Evolutionary conservation across 2,113 vertebrate genomes (phyloP).

Genomic region (Phalacrocorax brasilianus): DNA sequence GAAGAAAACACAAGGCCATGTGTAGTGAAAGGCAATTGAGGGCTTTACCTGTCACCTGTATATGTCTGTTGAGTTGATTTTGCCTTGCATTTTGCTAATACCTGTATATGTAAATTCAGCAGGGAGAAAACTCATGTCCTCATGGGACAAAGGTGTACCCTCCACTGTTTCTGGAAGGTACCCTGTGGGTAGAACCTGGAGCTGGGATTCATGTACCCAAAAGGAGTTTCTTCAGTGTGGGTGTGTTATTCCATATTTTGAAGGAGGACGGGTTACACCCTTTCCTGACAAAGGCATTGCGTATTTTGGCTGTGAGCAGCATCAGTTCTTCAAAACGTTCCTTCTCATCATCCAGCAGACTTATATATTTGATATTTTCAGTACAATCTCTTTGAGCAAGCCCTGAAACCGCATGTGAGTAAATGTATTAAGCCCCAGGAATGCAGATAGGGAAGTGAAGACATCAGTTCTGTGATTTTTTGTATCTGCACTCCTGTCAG

Average conservation of each 20-base stretch:
- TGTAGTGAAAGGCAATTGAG: not conserved
- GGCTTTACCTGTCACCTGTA: not conserved
- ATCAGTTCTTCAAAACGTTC: not conserved
- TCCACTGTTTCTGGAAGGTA: not conserved
- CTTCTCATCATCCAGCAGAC: not conserved
- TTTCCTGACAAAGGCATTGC: not conserved
- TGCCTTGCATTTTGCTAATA: not conserved
- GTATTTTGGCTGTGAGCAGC: not conserved
- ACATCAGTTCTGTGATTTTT: not conserved
- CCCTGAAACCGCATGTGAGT: not conserved
- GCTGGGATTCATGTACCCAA: not conserved
- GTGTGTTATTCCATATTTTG: not conserved
- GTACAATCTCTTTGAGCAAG: not conserved
- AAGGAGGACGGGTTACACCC: not conserved
- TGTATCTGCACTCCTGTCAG: not conserved
- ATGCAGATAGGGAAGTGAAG: constrained; percentile 9
- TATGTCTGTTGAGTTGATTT: not conserved
- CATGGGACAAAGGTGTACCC: not conserved
- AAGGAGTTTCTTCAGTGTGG: not conserved
- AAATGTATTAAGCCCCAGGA: not conserved
- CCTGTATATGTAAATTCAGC: not conserved
- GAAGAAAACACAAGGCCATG: not conserved
- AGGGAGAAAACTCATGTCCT: not conserved
- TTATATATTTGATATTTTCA: not conserved
- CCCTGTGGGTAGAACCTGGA: not conserved